Evolutionary conservation across 2,113 vertebrate genomes (phyloP).

Genomic region (Myotis lucifugus): DNA sequence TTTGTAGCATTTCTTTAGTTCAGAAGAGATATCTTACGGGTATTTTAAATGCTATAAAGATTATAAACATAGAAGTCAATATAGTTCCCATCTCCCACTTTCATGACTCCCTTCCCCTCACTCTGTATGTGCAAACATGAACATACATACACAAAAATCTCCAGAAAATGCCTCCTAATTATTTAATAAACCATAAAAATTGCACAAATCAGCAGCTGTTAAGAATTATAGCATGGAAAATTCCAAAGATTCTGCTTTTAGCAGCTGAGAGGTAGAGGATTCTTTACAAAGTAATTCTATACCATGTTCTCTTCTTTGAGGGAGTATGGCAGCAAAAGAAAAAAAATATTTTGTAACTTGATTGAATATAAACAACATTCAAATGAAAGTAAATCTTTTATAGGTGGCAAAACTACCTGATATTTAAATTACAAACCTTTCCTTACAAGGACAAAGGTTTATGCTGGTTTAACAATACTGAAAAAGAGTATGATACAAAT

Average conservation of each 20-base stretch:
- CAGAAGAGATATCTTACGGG: not conserved
- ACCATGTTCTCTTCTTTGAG: constrained; percentile 57
- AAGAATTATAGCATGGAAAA: constrained; percentile 58
- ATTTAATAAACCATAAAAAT: constrained; percentile 76
- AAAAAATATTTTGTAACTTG: constrained; percentile 24
- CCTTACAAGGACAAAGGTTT: constrained; percentile 20
- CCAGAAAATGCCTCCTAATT: constrained; percentile 66
- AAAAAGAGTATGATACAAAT: constrained; percentile 50
- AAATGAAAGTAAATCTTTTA: constrained; percentile 57
- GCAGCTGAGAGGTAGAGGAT: constrained; percentile 69
- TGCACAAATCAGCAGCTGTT: constrained; percentile 60
- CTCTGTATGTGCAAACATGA: not conserved
- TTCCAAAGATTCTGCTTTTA: constrained; percentile 58
- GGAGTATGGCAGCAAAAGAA: constrained; percentile 35
- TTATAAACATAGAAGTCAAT: constrained; percentile 9
- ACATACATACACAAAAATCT: constrained; percentile 52
- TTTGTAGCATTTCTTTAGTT: constrained; percentile 41
- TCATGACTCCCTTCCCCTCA: not conserved
- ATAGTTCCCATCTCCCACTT: not conserved
- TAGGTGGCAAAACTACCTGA: constrained; percentile 44
- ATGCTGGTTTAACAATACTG: constrained; percentile 52
- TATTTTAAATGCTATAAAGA: constrained; percentile 47
- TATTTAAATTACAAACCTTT: constrained; percentile 66
- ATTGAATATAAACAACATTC: constrained; percentile 56
- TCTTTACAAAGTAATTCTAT: constrained; percentile 61